phyloP scores from a whole-genome alignment of 2,888 invertebrate genomes.

The Parnassius glacialis region DNA sequence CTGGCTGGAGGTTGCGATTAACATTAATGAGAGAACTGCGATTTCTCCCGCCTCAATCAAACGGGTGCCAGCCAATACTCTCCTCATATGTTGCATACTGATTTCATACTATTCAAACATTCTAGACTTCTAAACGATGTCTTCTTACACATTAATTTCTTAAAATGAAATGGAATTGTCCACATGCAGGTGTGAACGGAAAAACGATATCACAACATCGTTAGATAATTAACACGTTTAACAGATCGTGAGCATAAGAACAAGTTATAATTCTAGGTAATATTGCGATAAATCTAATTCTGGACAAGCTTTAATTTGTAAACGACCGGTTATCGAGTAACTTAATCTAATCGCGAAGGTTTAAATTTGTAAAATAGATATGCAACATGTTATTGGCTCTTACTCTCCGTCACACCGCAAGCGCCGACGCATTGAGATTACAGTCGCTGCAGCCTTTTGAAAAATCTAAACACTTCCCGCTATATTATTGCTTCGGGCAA shows the following conservation, averaged over 20 bases:
- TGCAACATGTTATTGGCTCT: slow-evolving; percentile 19
- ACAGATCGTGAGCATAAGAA: slow-evolving; percentile 1
- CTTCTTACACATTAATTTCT: not conserved
- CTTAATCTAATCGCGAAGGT: slow-evolving; percentile 18
- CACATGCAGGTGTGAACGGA: not conserved
- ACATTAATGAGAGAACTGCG: slow-evolving; percentile 69
- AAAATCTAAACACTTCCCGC: slow-evolving; percentile 67
- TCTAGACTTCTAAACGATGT: not conserved
- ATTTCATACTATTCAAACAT: slow-evolving; percentile 42
- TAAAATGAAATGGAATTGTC: slow-evolving; percentile 1
- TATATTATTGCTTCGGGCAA: slow-evolving; percentile 46
- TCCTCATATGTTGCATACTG: slow-evolving; percentile 43
- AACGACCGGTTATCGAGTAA: slow-evolving; percentile 20
- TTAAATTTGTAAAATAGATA: slow-evolving; percentile 22
- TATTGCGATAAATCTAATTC: slow-evolving; percentile 18
- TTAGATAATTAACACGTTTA: slow-evolving; percentile 5
- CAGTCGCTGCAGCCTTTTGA: slow-evolving; percentile 43
- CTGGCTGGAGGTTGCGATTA: slow-evolving; percentile 55
- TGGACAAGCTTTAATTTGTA: slow-evolving; percentile 18
- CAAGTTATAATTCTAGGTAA: slow-evolving; percentile 10
- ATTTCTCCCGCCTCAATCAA: slow-evolving; percentile 65
- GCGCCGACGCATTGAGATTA: slow-evolving; percentile 14
- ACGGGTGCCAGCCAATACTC: slow-evolving; percentile 33
- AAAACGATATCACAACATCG: slow-evolving; percentile 2
- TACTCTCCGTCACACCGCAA: slow-evolving; percentile 27